Evolutionary conservation across 2,113 vertebrate genomes (phyloP).

Genomic region (Talpa occidentalis): DNA sequence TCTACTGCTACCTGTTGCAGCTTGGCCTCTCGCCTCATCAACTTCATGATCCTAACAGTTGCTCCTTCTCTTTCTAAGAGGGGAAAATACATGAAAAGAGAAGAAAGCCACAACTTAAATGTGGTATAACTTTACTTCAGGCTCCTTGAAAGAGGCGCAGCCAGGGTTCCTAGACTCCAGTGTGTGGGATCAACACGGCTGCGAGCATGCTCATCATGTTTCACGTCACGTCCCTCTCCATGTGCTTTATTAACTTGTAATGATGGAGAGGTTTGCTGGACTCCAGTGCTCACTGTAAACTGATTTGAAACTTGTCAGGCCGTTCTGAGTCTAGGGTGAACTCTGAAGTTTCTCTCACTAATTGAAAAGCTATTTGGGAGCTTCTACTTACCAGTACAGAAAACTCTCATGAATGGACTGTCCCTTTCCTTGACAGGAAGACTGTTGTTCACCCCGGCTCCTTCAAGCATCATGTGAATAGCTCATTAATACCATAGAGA

Average conservation of each 20-base stretch:
- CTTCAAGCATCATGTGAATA: slow-evolving; percentile 18
- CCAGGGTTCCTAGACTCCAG: background rate
- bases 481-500: slow-evolving; percentile 27
- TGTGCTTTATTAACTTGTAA: slow-evolving; percentile 40
- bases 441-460: slow-evolving; percentile 52
- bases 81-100: background rate
- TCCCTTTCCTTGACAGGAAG: slow-evolving; percentile 50
- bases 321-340: background rate
- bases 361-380: slow-evolving; percentile 2
- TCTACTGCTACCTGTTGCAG: background rate
- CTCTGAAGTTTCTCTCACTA: slow-evolving; percentile 19
- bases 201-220: slow-evolving; percentile 25
- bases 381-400: slow-evolving; percentile 20
- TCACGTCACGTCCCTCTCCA: background rate
- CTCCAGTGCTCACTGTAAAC: background rate
- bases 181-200: background rate
- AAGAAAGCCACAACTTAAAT: background rate
- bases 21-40: background rate
- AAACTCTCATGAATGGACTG: slow-evolving; percentile 51
- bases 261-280: background rate
- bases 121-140: background rate
- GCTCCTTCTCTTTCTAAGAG: slow-evolving; percentile 47
- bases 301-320: background rate
- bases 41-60: background rate
- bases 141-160: slow-evolving; percentile 1